Conservation (phyloP, 2,888 invertebrate genomes). For the Entomobrya multifasciata region DNA sequence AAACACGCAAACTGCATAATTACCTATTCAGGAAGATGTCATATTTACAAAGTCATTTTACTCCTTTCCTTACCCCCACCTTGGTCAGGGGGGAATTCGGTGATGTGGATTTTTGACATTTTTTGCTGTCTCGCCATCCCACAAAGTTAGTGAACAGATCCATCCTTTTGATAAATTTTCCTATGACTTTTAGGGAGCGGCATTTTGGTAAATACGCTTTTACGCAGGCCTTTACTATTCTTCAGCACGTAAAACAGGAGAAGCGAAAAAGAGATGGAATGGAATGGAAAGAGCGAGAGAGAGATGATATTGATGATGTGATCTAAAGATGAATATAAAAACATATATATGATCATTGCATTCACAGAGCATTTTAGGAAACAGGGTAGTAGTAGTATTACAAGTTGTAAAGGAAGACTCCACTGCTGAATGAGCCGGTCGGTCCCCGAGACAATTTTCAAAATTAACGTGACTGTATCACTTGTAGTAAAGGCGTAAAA, state of each 20-base stretch:
- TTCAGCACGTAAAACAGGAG: too few species aligned
- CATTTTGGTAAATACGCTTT: constrained; percentile 56
- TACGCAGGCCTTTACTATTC: constrained; percentile 51
- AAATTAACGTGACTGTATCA: constrained; percentile 65
- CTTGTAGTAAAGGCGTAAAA: constrained; percentile 74
- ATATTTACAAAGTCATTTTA: neutral
- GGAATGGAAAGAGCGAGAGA: constrained; percentile 7
- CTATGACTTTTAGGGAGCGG: constrained; percentile 70
- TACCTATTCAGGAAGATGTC: neutral
- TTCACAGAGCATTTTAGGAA: neutral
- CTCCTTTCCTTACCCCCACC: neutral
- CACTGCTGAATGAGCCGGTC: constrained; percentile 69
- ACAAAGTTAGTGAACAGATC: constrained; percentile 48
- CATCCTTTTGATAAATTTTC: constrained; percentile 55
- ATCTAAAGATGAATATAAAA: constrained; percentile 19
- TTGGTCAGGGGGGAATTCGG: neutral
- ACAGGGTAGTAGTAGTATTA: constrained; percentile 7
- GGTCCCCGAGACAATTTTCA: constrained; percentile 66
- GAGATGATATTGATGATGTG: constrained; percentile 2
- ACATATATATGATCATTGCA: constrained; percentile 4
- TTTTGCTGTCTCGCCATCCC: constrained; percentile 60
- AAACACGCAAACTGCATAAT: constrained; percentile 7
- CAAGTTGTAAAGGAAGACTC: constrained; percentile 31
- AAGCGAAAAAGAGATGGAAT: neutral
- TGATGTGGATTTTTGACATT: constrained; percentile 35